A percentile compares a stretch with the other conserved stretches of the same genome.
phyloP scores from a whole-genome alignment of 2,888 invertebrate species.

The Orgyia antiqua region DNA sequence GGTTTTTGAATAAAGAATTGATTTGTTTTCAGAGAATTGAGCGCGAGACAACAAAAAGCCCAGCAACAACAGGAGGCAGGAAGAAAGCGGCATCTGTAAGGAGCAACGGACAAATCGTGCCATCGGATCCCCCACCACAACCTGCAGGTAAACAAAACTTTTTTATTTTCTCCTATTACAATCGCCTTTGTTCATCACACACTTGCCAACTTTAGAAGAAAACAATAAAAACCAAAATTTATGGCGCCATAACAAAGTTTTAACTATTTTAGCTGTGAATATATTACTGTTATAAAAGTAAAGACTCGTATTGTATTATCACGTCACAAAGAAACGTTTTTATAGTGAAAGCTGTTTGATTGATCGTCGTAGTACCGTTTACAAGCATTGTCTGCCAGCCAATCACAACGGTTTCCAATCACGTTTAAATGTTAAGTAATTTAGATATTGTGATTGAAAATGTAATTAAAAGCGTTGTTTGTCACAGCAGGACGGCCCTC shows the following conservation, averaged over 20 bases:
- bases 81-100: conserved; percentile 58
- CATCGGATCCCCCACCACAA: conserved; percentile 50
- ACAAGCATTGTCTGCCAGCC: conserved; percentile 10
- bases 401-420: conserved; percentile 10
- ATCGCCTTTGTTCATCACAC: conserved; percentile 15
- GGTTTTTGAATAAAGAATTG: not conserved
- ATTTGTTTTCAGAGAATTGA: conserved; percentile 60
- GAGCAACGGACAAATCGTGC: conserved; percentile 63
- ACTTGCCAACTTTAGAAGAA: conserved; percentile 17
- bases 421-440: no score
- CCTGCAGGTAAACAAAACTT: conserved; percentile 43
- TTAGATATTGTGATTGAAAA: no score
- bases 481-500: no score
- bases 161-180: conserved; percentile 8
- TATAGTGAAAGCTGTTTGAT: conserved; percentile 30
- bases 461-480: no score
- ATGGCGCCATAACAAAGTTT: conserved; percentile 24
- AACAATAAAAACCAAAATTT: conserved; percentile 28
- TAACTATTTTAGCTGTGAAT: conserved; percentile 26
- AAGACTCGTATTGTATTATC: conserved; percentile 14
- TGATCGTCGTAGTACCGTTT: conserved; percentile 11
- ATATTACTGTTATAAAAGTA: conserved; percentile 24
- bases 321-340: conserved; percentile 23
- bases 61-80: conserved; percentile 63
- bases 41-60: conserved; percentile 64